phyloP scores from a whole-genome alignment of 1,140 invertebrate species.

The Zaprionus kolodkinae region DNA sequence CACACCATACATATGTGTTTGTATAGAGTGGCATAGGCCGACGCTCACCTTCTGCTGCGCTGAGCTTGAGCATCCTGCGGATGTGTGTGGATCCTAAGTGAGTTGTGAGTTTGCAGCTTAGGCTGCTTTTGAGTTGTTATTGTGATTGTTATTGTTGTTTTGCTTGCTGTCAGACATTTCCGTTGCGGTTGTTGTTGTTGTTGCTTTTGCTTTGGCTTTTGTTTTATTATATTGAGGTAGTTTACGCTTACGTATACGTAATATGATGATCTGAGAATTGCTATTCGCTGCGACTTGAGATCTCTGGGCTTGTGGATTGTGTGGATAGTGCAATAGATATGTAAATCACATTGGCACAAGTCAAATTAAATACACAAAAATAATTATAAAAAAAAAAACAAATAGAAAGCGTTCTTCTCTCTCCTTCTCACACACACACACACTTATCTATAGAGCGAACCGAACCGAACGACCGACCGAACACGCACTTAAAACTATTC shows the following conservation, averaged over 20 bases:
- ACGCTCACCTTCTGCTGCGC: background rate
- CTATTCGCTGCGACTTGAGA: conserved; percentile 42
- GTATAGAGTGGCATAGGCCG: background rate
- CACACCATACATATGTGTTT: background rate
- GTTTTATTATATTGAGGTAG: conserved; percentile 28
- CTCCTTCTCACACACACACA: conserved; percentile 19
- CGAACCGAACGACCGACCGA: conserved; percentile 55
- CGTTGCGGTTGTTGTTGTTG: conserved; percentile 28
- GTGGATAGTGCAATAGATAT: conserved; percentile 21
- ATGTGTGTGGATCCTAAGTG: background rate
- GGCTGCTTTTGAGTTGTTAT: conserved; percentile 5
- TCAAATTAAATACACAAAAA: conserved; percentile 17
- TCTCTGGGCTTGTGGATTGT: conserved; percentile 19
- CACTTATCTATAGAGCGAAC: conserved; percentile 35
- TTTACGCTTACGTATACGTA: conserved; percentile 44
- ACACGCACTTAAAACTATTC: conserved; percentile 39
- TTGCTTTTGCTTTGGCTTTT: conserved; percentile 36
- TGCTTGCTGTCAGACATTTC: background rate
- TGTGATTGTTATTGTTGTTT: conserved; percentile 4
- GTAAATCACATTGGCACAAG: conserved; percentile 43
- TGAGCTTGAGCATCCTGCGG: background rate
- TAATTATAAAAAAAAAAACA: conserved; percentile 2
- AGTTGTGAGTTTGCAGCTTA: background rate
- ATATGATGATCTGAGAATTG: conserved; percentile 40
- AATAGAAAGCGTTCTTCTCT: background rate